phyloP scores from a whole-genome alignment of 2,797 vertebrate genomes.

The Ciconia nigra region DNA sequence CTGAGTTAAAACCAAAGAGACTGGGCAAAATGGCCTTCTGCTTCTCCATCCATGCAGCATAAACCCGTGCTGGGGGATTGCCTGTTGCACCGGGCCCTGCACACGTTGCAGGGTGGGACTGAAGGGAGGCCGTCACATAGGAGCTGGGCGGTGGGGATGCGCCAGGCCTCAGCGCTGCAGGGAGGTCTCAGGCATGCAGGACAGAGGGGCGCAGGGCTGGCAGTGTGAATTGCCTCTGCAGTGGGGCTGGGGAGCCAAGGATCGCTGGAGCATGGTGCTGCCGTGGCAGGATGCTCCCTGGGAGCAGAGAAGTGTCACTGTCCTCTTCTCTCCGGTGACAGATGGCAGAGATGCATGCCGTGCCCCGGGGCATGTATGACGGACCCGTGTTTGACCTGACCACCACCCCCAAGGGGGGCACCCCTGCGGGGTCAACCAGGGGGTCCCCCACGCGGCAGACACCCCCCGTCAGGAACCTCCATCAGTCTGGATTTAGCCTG shows the following conservation, averaged over 20 bases:
- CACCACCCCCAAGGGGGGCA: constrained; percentile 89
- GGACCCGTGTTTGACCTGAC: constrained; percentile 94
- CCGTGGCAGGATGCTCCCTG: not conserved
- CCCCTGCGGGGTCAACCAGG: constrained; percentile 88
- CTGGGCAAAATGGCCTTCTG: not conserved
- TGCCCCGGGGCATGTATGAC: constrained; percentile 95
- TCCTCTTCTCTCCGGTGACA: constrained; percentile 52
- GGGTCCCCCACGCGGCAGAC: constrained; percentile 91
- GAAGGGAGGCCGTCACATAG: not conserved
- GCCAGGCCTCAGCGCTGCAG: not conserved
- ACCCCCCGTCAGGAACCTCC: constrained; percentile 89
- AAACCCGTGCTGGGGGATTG: not conserved
- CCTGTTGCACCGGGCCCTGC: not conserved
- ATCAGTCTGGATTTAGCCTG: constrained; percentile 96
- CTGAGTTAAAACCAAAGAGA: not conserved
- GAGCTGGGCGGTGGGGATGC: not conserved
- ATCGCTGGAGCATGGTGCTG: not conserved
- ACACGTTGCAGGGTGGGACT: not conserved
- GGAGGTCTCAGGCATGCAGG: not conserved
- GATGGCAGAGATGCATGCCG: constrained; percentile 92
- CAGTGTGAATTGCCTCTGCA: not conserved
- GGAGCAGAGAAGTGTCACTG: not conserved
- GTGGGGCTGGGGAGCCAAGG: not conserved
- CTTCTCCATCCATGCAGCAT: not conserved
- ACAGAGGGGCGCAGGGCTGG: fast-evolving